phyloP scores from a whole-genome alignment of 2,113 vertebrate species.

The Candoia aspera region DNA sequence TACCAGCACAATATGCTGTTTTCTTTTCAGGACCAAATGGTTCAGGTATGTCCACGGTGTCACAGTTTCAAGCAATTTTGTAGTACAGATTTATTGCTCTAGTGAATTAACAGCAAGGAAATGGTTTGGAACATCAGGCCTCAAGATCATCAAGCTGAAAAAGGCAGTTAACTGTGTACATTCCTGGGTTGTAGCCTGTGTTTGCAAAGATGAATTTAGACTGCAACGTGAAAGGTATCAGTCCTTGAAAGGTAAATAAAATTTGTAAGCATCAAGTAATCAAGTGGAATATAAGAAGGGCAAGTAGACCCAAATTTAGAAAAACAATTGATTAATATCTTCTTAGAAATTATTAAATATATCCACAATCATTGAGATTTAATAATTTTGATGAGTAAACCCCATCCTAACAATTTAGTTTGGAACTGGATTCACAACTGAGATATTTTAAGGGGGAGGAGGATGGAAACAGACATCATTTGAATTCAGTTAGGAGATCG shows the following conservation, averaged over 20 bases:
- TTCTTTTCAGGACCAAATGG: background rate
- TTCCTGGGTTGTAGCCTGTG: background rate
- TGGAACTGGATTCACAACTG: background rate
- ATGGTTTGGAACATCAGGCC: conserved; percentile 1
- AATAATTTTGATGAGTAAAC: too few species aligned
- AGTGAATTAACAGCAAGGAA: conserved; percentile 11
- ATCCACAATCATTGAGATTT: background rate
- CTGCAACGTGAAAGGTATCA: background rate
- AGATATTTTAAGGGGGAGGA: background rate
- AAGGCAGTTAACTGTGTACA: background rate
- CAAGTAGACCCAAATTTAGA: background rate
- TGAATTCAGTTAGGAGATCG: too few species aligned
- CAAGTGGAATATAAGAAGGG: background rate
- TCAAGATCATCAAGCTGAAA: background rate
- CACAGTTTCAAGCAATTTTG: background rate
- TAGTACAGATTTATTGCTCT: background rate
- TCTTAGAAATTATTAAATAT: background rate
- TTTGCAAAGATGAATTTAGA: conserved; percentile 15
- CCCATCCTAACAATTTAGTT: background rate
- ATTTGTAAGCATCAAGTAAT: background rate
- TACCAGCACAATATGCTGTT: background rate
- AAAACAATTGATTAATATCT: background rate
- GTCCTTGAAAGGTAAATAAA: conserved; percentile 24
- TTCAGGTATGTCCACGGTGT: background rate
- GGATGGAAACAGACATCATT: too few species aligned